These are phyloP conservation scores for Cylas formicarius DNA, from an alignment of 1,140 invertebrate species.

Conservation along the genomic window DNA sequence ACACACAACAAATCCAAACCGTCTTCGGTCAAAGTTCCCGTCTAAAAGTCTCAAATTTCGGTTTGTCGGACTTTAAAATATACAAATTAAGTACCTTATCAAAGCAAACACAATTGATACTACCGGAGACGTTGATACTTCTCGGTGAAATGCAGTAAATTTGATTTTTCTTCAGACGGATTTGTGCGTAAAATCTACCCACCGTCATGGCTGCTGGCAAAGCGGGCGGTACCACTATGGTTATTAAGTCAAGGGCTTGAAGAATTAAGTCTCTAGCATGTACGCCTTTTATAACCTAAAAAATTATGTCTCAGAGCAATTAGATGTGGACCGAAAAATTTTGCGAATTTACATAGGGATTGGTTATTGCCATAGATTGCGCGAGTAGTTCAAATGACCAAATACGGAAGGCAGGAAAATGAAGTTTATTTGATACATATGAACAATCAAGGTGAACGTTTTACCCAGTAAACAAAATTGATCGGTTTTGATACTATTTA, in stretches of 20 bases:
- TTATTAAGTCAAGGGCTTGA: constrained; percentile 82
- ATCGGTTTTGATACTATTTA: too few species aligned
- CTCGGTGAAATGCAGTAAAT: constrained; percentile 93
- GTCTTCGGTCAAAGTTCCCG: constrained; percentile 85
- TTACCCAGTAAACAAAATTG: too few species aligned
- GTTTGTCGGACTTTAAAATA: too few species aligned
- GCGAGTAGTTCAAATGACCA: too few species aligned
- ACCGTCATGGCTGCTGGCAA: constrained; percentile 92
- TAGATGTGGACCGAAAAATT: background rate
- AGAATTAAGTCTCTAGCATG: constrained; percentile 58
- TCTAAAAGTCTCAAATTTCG: constrained; percentile 48
- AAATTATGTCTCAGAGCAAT: constrained; percentile 4
- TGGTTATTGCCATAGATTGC: too few species aligned
- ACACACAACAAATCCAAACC: constrained; percentile 83
- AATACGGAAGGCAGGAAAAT: too few species aligned
- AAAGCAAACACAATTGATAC: constrained; percentile 93
- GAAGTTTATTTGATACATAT: too few species aligned
- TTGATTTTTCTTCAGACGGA: constrained; percentile 65
- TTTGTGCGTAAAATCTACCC: constrained; percentile 85
- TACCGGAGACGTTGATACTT: constrained; percentile 91
- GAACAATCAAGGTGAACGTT: too few species aligned
- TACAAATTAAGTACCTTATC: constrained; percentile 69
- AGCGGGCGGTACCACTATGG: constrained; percentile 88
- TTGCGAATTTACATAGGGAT: background rate
- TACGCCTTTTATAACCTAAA: constrained; percentile 49